These are phyloP conservation scores for Scaptomyza graminum DNA, from an alignment of 1,140 invertebrate species.

Conservation along the genomic window DNA sequence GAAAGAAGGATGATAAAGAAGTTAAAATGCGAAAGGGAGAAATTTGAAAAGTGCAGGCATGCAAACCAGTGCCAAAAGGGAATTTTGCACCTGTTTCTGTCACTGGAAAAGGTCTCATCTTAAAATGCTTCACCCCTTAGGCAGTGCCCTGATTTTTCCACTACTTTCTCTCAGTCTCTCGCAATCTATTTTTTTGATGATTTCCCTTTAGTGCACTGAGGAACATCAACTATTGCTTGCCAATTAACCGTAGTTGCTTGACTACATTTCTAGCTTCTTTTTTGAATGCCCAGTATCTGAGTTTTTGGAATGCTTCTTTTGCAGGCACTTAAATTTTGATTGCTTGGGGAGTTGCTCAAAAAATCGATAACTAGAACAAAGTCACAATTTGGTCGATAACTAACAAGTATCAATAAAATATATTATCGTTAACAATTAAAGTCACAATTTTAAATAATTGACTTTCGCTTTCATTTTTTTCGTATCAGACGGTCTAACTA, in stretches of 20 bases:
- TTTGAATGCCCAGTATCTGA: background rate
- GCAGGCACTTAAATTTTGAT: background rate
- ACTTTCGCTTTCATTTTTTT: too few relatives aligned
- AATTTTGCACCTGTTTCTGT: background rate
- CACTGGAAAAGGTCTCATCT: background rate
- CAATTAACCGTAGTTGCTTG: constrained; percentile 55
- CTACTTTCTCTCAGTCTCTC: background rate
- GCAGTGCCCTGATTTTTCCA: background rate
- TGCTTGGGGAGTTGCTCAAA: background rate
- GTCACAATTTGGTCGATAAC: too few relatives aligned
- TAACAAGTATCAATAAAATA: too few relatives aligned
- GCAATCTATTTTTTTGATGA: background rate
- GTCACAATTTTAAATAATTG: too few relatives aligned
- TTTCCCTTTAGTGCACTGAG: background rate
- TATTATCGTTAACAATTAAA: too few relatives aligned
- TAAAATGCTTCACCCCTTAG: background rate
- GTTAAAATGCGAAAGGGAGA: background rate
- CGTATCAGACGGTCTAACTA: too few relatives aligned
- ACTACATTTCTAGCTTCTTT: background rate
- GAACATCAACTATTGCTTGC: constrained; percentile 37
- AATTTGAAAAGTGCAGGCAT: background rate
- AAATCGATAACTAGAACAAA: too few relatives aligned
- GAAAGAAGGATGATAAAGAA: too few relatives aligned
- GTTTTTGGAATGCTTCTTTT: constrained; percentile 14
- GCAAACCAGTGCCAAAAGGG: background rate